phyloP scores from a whole-genome alignment of 2,797 vertebrate genomes.

The Esox masquinongy region DNA sequence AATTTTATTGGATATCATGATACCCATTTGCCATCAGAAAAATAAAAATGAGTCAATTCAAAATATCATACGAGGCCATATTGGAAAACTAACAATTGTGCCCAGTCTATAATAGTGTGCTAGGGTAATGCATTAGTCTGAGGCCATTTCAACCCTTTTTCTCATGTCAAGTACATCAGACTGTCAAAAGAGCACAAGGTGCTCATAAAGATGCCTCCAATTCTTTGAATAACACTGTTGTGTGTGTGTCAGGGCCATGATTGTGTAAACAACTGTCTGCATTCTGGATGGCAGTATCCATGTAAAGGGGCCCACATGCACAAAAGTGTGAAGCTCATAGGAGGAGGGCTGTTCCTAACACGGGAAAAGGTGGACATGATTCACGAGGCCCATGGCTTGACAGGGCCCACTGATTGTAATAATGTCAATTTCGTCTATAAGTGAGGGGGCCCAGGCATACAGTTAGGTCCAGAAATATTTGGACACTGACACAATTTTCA shows the following conservation, averaged over 20 bases:
- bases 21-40: conserved; percentile 50
- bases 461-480: too few relatives aligned
- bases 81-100: conserved; percentile 47
- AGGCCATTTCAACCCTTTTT: conserved; percentile 35
- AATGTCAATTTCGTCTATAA: too few relatives aligned
- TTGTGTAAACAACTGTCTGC: not conserved
- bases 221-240: not conserved
- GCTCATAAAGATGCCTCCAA: not conserved
- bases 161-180: conserved; percentile 17
- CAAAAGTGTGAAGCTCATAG: too few relatives aligned
- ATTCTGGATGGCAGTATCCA: not conserved
- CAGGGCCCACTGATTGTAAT: too few relatives aligned
- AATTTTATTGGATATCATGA: conserved; percentile 65
- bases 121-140: conserved; percentile 47
- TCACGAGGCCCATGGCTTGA: too few relatives aligned
- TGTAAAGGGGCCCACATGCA: too few relatives aligned
- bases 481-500: too few relatives aligned
- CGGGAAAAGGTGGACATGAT: too few relatives aligned
- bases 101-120: conserved; percentile 29
- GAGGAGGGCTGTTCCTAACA: too few relatives aligned
- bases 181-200: conserved; percentile 12
- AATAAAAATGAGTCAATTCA: conserved; percentile 53
- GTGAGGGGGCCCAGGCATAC: too few relatives aligned
- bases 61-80: conserved; percentile 50
- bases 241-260: too few relatives aligned